Evolutionary conservation across 2,113 vertebrate genomes (phyloP).

Genomic region (Zosterops japonicus): DNA sequence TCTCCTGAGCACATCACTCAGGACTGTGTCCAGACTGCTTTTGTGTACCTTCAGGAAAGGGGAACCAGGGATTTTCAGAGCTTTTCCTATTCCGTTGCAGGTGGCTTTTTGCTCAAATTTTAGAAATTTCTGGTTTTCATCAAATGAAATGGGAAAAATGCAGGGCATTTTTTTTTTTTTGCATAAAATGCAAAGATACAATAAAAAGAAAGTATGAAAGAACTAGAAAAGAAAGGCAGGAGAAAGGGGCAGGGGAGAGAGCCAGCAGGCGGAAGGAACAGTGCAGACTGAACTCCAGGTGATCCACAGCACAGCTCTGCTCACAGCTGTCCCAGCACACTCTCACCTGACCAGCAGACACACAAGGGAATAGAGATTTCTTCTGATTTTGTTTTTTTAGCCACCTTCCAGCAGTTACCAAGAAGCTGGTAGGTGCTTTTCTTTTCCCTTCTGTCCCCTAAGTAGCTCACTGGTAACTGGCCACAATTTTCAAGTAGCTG

Average conservation of each 20-base stretch:
- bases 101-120: not conserved
- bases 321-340: rapidly evolving
- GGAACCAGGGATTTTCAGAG: not conserved
- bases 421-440: not conserved
- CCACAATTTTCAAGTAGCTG: not conserved
- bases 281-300: not conserved
- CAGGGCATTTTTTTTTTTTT: not conserved
- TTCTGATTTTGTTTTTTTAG: not conserved
- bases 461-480: not conserved
- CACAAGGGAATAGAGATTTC: not conserved
- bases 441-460: rapidly evolving
- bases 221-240: not conserved
- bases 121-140: not conserved
- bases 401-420: not conserved
- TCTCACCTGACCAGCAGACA: not conserved
- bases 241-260: not conserved
- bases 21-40: not conserved
- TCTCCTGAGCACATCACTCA: not conserved
- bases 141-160: not conserved
- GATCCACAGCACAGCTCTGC: not conserved
- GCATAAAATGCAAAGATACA: not conserved
- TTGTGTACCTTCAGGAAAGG: not conserved
- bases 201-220: not conserved
- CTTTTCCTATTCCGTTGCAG: not conserved
- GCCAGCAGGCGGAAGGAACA: not conserved